phyloP scores from a whole-genome alignment of 1,140 invertebrate genomes.

The Conus betulinus region DNA sequence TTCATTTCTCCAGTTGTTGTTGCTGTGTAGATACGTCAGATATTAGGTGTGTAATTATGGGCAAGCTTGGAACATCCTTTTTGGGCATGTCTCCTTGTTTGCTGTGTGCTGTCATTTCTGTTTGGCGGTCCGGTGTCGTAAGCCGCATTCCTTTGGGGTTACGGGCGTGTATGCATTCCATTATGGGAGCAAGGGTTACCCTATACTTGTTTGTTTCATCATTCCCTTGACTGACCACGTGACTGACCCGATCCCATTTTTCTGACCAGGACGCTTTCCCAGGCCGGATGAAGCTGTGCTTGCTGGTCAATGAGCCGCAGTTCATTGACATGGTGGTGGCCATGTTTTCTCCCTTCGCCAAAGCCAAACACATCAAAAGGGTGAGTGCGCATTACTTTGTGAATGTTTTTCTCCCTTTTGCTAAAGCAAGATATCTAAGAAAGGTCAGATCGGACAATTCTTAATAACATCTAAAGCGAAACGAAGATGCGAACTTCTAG shows the following conservation, averaged over 20 bases:
- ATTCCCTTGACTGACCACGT: neutral
- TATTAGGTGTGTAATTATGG: too few species aligned
- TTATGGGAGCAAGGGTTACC: neutral
- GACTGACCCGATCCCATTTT: too few species aligned
- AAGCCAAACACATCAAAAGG: conserved; percentile 3
- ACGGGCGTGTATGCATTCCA: neutral
- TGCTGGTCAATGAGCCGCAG: conserved; percentile 18
- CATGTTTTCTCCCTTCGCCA: conserved; percentile 22
- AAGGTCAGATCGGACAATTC: too few species aligned
- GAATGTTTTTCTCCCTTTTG: too few species aligned
- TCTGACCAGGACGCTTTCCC: neutral
- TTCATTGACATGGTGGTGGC: conserved; percentile 15
- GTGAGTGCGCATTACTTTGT: neutral
- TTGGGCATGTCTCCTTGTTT: too few species aligned
- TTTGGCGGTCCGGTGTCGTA: neutral
- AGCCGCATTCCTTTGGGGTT: neutral
- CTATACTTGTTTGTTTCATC: neutral
- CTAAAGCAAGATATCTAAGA: too few species aligned
- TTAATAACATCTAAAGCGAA: too few species aligned
- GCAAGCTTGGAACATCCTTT: too few species aligned
- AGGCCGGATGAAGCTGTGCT: conserved; percentile 14
- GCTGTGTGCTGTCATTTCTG: too few species aligned
- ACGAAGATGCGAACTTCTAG: too few species aligned
- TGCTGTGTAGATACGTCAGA: too few species aligned
- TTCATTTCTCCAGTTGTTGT: too few species aligned